Base-by-base conservation (phyloP, 2,113 vertebrate genomes). In the Phylloscopus whistleri region DNA sequence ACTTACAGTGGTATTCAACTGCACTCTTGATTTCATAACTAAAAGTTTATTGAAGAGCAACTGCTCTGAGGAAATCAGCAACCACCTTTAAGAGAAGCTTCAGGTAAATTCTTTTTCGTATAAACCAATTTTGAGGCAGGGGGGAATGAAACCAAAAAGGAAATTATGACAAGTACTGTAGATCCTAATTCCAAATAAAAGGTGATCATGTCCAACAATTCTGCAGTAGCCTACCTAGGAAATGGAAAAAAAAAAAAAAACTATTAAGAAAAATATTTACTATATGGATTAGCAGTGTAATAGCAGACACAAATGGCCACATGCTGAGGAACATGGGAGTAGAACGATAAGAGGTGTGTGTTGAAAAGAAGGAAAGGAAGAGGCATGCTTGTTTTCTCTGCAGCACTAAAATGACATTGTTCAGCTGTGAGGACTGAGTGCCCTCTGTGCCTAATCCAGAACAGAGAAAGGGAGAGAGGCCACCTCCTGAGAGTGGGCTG, bases 311-410 rank as follows among this genome's bases (percentile, higher is more conserved):
- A 69, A 6, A 63, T 7, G 22, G n/a, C n/a, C 4, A 31, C 5
- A 4, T 48, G 18, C 46, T 62, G 46, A 63, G 43, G 26, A 76
- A 58, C 19, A 26, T 11, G 3, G 24, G 4, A 59, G 19, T 31
- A 58, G 62, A 67, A 56, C 11, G 10, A 33, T 2, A 44, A 70
- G 10, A 43, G 7, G 5, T 33, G 22, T 17, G 11, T 24, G 35
- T 35, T 28, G 37, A 67, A 76, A 41, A 56, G 28, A 56, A 64
- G 16, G 31, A 56, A 55, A 28, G 14, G 55, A 33, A 52, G 24
- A 24, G 10, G 3, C 1, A 14, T 2, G 12, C 11, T 74, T 21
- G 44, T 72, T 30, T 16, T 15, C 8, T 15, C 27, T 2, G 0
- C 58, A 51, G 43, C 19, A 53, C 22, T 15, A 27, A 18, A 70